Base-by-base conservation (phyloP, 2,797 vertebrate genomes). In the Stomatorhinus walkeri region DNA sequence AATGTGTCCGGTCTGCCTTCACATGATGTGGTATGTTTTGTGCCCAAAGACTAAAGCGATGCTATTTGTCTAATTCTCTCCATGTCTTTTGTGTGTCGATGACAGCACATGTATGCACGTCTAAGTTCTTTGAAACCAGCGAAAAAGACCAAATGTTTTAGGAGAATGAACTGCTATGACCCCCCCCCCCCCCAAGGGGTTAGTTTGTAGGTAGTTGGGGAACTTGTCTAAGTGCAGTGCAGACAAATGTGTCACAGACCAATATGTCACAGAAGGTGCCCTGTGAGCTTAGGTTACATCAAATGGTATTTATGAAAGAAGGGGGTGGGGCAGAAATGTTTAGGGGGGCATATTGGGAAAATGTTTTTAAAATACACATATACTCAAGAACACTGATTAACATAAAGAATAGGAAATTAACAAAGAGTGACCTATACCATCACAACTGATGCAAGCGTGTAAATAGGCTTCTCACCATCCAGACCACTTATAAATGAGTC, bases 401-500 rank as follows among this genome's bases (percentile, higher is more conserved):
- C 88, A 85, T 89, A 85, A 85, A 89, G 61, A 89, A 85, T 43
- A 84, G 10, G 24, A 64, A 89, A 86, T 51, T 40, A 85, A 76
- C 56, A 72, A 85, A 89, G 32, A 88, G 72, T 87, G 56, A 87
- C 86, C 22, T 24, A 36, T 64, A 89, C 76, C 88, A 86, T 85
- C 88, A 85, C 88, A 85, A 28, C 54, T 48, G 40, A 68, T 85
- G 81, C 36, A 88, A 56, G 85, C 61, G 9, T 81, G 32, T 61
- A 16, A 46, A 59, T 61, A 40, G 59, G 86, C 52, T 87, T 46
- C 48, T 51, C 85, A 68, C 68, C 36, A 88, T 36, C 87, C 54
- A 68, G 68, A 36, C 81, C 54, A 36, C 28, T 87, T 84, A 88
- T 76, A 89, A 87, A 87, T 48, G 85, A 87, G 48, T 91, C 81